Percentiles rank a stretch among this genome's conserved stretches.
Evolutionary conservation across 1,140 invertebrate species (phyloP).

Genomic region (Atta colombica): DNA sequence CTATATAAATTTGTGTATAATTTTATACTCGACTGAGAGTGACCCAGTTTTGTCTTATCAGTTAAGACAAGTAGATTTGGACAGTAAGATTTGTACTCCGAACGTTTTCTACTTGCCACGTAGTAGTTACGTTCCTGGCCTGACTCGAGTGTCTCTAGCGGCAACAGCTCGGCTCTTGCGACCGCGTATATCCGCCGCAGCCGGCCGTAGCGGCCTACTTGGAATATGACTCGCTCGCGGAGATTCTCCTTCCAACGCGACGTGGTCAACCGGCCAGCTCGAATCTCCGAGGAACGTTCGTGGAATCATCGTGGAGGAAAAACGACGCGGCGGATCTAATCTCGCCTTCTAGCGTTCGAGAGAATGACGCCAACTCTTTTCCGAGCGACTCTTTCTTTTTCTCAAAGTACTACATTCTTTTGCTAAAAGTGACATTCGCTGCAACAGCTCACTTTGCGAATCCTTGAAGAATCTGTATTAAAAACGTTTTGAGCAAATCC

Average conservation of each 20-base stretch:
- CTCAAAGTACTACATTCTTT: not conserved
- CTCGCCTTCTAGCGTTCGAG: slow-evolving; percentile 62
- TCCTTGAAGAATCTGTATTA: not conserved
- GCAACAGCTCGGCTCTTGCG: slow-evolving; percentile 71
- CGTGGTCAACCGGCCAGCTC: slow-evolving; percentile 70
- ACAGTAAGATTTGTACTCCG: not conserved
- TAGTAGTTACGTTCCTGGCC: slow-evolving; percentile 49
- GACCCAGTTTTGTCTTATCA: slow-evolving; percentile 4
- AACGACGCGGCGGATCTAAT: slow-evolving; percentile 67
- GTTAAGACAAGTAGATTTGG: not conserved
- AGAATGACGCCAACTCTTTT: slow-evolving; percentile 42
- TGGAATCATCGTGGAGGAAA: slow-evolving; percentile 68
- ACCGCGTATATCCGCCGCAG: slow-evolving; percentile 75
- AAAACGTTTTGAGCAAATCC: not conserved
- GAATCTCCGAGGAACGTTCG: slow-evolving; percentile 69
- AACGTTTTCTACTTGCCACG: not conserved
- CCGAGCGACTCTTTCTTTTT: not conserved
- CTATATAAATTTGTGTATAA: not conserved
- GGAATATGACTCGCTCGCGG: slow-evolving; percentile 74
- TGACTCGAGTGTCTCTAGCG: slow-evolving; percentile 54
- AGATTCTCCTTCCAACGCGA: slow-evolving; percentile 75
- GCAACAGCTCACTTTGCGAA: not conserved
- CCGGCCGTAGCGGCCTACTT: slow-evolving; percentile 80
- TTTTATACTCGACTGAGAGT: not conserved
- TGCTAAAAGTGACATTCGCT: not conserved